Evolutionary conservation across 2,888 invertebrate species (phyloP).

Genomic region (Lathronympha strigana): DNA sequence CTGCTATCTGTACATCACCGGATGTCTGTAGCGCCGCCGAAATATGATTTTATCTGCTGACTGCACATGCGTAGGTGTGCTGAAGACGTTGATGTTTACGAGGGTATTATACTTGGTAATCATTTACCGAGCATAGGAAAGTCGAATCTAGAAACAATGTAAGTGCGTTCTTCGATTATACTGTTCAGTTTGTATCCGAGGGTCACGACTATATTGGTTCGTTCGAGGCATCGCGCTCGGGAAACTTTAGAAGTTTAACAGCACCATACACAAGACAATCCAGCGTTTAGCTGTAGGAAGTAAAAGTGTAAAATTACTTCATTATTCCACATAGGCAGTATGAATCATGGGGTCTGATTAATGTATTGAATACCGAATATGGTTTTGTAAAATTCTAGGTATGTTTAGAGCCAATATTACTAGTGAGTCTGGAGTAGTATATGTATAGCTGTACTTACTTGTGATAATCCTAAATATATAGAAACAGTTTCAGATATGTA

Average conservation of each 20-base stretch:
- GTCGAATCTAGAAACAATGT: background rate
- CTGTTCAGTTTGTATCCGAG: background rate
- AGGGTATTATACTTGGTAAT: background rate
- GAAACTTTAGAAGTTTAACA: background rate
- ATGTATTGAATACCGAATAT: no score
- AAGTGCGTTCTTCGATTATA: background rate
- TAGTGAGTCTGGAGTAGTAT: no score
- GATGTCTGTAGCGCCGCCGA: slow-evolving; percentile 77
- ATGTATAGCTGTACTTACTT: slow-evolving; percentile 86
- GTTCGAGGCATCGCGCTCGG: background rate
- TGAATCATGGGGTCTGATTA: no score
- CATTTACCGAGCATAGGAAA: background rate
- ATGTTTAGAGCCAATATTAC: no score
- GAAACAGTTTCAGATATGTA: slow-evolving; percentile 99
- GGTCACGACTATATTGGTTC: background rate
- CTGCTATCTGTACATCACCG: slow-evolving; percentile 69
- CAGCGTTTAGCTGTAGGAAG: no score
- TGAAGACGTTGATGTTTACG: slow-evolving; percentile 20
- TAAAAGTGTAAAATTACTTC: no score
- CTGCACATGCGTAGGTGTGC: slow-evolving; percentile 47
- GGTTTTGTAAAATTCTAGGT: no score
- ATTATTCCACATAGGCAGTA: no score
- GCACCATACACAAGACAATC: background rate
- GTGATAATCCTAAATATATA: slow-evolving; percentile 99
- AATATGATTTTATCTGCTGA: slow-evolving; percentile 55